Conservation (phyloP, 2,888 invertebrate species). For the Aspidiotus rigidus region DNA sequence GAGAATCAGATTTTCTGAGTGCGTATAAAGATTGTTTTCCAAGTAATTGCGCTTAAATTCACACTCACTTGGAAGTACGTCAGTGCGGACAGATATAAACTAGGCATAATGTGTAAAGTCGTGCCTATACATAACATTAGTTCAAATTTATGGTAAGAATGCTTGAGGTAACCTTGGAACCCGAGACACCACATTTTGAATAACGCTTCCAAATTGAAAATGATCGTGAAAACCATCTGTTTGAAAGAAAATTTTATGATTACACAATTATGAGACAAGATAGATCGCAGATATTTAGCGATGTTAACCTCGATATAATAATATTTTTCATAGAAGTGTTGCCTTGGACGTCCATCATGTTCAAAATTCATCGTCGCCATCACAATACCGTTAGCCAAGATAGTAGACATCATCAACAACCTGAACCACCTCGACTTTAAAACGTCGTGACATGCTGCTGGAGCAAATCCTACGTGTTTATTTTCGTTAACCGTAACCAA, state of each 20-base stretch:
- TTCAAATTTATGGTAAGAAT: constrained; percentile 97
- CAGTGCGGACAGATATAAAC: constrained; percentile 83
- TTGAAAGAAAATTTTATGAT: constrained; percentile 39
- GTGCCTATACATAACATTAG: constrained; percentile 85
- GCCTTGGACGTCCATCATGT: constrained; percentile 74
- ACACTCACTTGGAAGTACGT: constrained; percentile 84
- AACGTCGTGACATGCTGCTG: constrained; percentile 73
- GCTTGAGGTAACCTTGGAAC: constrained; percentile 86
- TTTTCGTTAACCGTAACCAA: constrained; percentile 93
- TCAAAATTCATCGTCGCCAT: constrained; percentile 93
- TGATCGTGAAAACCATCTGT: constrained; percentile 83
- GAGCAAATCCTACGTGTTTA: constrained; percentile 79
- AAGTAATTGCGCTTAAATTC: background rate
- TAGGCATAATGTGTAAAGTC: constrained; percentile 83
- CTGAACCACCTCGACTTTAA: constrained; percentile 86
- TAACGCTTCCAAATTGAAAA: constrained; percentile 86
- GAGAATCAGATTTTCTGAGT: constrained; percentile 19
- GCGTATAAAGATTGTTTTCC: background rate
- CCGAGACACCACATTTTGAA: constrained; percentile 98
- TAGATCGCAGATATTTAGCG: background rate
- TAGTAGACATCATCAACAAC: constrained; percentile 84
- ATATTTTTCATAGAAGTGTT: constrained; percentile 78
- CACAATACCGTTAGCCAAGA: constrained; percentile 88
- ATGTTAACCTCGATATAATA: constrained; percentile 73
- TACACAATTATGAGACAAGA: background rate